Percentiles rank a stretch among this genome's conserved stretches.
These are phyloP conservation scores for Betta splendens DNA, from an alignment of 2,797 vertebrate species.

Conservation along the genomic window DNA sequence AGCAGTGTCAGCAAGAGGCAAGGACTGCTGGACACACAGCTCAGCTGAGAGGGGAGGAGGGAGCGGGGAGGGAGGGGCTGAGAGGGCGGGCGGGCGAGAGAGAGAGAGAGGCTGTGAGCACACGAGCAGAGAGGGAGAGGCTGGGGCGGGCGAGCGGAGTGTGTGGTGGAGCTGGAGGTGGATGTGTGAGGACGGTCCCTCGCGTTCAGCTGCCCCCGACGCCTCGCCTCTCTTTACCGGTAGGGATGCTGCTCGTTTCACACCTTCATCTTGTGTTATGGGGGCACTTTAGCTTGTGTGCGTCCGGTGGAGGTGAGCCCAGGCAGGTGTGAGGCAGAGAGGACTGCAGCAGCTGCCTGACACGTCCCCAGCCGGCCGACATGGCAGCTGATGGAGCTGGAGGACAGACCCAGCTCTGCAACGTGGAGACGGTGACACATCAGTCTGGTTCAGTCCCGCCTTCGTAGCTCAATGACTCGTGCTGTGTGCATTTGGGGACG, in stretches of 20 bases:
- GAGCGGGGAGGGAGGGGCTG: conserved; percentile 33
- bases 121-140: conserved; percentile 47
- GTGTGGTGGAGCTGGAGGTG: conserved; percentile 50
- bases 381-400: conserved; percentile 57
- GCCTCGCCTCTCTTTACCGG: conserved; percentile 55
- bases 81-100: conserved; percentile 44
- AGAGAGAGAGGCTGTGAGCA: conserved; percentile 31
- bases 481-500: too few relatives aligned
- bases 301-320: conserved; percentile 16
- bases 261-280: background rate
- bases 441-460: too few relatives aligned
- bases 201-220: conserved; percentile 45
- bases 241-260: conserved; percentile 46
- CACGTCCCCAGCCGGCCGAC: conserved; percentile 38
- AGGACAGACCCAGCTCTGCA: conserved; percentile 51
- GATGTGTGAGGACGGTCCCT: conserved; percentile 67
- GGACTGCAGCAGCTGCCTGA: conserved; percentile 69
- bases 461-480: too few relatives aligned
- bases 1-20: conserved; percentile 56
- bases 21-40: conserved; percentile 55
- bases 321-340: too few relatives aligned
- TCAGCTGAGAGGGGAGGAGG: conserved; percentile 22
- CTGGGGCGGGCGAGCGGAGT: conserved; percentile 61
- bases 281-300: conserved; percentile 3
- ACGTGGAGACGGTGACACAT: conserved; percentile 47